These are phyloP conservation scores for Lichenostomus cassidix DNA, from an alignment of 2,113 vertebrate species.

Conservation along the genomic window DNA sequence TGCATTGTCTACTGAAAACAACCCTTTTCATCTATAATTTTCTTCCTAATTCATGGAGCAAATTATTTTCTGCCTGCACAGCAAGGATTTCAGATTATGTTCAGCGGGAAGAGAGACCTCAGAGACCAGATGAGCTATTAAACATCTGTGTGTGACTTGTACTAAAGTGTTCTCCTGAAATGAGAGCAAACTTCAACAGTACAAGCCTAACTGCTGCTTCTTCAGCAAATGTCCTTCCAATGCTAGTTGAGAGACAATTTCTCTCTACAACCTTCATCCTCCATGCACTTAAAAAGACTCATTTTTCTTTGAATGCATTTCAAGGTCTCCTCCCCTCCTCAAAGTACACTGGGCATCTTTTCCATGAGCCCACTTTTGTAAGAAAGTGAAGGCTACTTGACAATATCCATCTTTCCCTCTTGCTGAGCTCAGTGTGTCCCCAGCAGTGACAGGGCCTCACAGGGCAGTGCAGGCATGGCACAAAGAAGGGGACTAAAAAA, in stretches of 20 bases:
- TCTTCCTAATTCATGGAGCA: background rate
- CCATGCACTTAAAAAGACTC: background rate
- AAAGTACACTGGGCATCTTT: background rate
- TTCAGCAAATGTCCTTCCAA: background rate
- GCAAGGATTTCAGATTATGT: background rate
- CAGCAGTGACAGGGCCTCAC: background rate
- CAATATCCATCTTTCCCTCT: background rate
- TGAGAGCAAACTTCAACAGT: background rate
- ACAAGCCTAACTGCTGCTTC: background rate
- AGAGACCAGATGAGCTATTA: background rate
- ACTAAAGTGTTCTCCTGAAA: background rate
- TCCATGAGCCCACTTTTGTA: background rate
- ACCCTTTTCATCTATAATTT: background rate
- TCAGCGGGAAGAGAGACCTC: background rate
- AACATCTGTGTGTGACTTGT: background rate
- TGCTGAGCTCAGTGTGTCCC: background rate
- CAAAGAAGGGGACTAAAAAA: background rate
- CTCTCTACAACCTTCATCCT: background rate
- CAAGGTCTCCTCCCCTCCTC: background rate
- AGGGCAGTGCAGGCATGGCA: background rate
- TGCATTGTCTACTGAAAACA: background rate
- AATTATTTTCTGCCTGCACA: background rate
- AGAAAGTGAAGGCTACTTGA: background rate
- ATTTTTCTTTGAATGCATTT: background rate
- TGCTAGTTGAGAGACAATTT: background rate